phyloP scores from a whole-genome alignment of 2,888 invertebrate genomes.

The Eupithecia vulgata region DNA sequence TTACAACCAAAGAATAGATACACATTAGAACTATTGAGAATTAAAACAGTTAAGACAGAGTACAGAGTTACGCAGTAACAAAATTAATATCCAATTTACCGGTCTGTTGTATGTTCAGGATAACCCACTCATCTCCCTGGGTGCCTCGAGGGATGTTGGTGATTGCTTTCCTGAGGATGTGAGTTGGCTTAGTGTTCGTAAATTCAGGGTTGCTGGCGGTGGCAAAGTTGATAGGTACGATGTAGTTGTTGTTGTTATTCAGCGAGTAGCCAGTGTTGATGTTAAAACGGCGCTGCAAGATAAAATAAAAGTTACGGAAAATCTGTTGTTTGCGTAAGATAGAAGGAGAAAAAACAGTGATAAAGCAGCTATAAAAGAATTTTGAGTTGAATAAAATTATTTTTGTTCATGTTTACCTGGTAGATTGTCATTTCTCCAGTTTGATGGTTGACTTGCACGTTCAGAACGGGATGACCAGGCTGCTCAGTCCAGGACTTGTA shows the following conservation, averaged over 20 bases:
- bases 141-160: slow-evolving; percentile 63
- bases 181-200: slow-evolving; percentile 70
- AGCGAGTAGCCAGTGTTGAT: slow-evolving; percentile 67
- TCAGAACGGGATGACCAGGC: slow-evolving; percentile 85
- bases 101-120: slow-evolving; percentile 85
- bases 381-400: background rate
- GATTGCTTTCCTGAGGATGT: slow-evolving; percentile 61
- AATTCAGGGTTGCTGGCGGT: slow-evolving; percentile 73
- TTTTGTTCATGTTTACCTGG: slow-evolving; percentile 64
- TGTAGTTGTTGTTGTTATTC: slow-evolving; percentile 60
- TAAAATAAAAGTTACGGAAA: slow-evolving; percentile 5
- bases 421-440: slow-evolving; percentile 69
- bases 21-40: too few species aligned
- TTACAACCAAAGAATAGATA: too few species aligned
- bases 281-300: slow-evolving; percentile 78
- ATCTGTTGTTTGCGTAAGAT: background rate
- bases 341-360: background rate
- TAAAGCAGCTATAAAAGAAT: background rate
- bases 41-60: too few species aligned
- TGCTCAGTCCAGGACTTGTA: slow-evolving; percentile 83
- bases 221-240: slow-evolving; percentile 73
- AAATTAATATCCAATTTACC: slow-evolving; percentile 68
- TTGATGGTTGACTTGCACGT: slow-evolving; percentile 76
- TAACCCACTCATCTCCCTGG: slow-evolving; percentile 80
- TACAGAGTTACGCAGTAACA: too few species aligned